These are phyloP conservation scores for Leptinotarsa lineolata DNA, from an alignment of 1,140 invertebrate genomes.

Conservation along the genomic window DNA sequence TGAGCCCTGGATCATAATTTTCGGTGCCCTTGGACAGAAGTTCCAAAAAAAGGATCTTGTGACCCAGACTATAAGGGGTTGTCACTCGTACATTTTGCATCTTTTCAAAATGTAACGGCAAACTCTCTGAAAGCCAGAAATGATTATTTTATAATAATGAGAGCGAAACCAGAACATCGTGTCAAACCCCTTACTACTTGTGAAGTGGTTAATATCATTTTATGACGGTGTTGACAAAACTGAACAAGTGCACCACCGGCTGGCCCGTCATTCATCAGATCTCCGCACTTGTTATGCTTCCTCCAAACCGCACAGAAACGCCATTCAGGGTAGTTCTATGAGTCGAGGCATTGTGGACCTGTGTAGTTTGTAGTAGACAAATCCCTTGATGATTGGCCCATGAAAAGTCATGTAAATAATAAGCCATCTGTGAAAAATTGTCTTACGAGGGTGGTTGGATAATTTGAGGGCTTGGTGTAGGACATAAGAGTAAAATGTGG, in stretches of 20 bases:
- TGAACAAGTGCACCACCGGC: neutral
- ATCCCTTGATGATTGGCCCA: constrained; percentile 13
- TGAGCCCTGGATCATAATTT: too few relatives aligned
- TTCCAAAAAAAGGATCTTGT: too few relatives aligned
- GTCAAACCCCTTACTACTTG: neutral
- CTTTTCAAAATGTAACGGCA: too few relatives aligned
- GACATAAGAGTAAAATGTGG: too few relatives aligned
- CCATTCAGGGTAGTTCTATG: constrained; percentile 11
- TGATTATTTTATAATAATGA: too few relatives aligned
- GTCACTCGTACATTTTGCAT: too few relatives aligned
- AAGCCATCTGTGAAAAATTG: constrained; percentile 12
- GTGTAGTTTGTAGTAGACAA: constrained; percentile 15
- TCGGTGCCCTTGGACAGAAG: too few relatives aligned
- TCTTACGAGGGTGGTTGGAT: neutral
- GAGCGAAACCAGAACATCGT: too few relatives aligned
- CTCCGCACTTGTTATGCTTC: constrained; percentile 3
- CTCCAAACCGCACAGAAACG: constrained; percentile 14
- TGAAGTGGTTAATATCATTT: neutral
- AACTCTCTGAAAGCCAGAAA: too few relatives aligned
- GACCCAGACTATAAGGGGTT: too few relatives aligned
- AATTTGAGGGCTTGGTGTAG: neutral
- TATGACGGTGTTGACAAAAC: neutral
- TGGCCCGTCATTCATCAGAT: constrained; percentile 10
- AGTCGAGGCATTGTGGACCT: constrained; percentile 10
- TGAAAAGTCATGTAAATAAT: constrained; percentile 19